Evolutionary conservation across 2,888 invertebrate species (phyloP), one percentile per base, ranked within the genome.

Genomic region (Tetramorium bicarinatum): DNA sequence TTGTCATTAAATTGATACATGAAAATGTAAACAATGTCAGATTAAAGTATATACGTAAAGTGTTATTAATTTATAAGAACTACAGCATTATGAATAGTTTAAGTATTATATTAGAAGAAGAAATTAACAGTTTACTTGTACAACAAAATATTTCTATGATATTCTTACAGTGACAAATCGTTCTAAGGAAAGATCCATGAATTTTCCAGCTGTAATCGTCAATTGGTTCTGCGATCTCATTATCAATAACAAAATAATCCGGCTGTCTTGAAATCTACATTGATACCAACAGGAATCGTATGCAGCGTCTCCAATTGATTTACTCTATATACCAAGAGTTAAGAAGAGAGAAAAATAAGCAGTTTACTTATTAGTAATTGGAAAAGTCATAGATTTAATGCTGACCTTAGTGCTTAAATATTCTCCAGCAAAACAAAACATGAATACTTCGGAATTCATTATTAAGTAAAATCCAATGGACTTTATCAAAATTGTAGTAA

Each of bases 401-500:
- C 18, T 64, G 15, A 91, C 92, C 85, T 91, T 88, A 18, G 61
- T 69, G 15, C 69, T 86, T 34, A 92, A 85, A 66, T 88, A 90
- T 59, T 91, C 90, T 25, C 92, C 92, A 54, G 87, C 87, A 7
- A 86, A 87, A 38, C 91, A 92, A 29, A 85, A 87, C 54, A 87
- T 59, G 34, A 89, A 87, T 4, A 81, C 66, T 52, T 91, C 89
- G 44, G 52, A 47, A 21, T 79, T 82, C 56, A 86, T 49, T 8
- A 59, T 75, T 0, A 81, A 8, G 13, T 91, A 89, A 15, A 85
- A 86, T 8, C 41, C 41, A 86, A 25, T 3, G 81, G n/a, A 8
- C 62, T 87, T 84, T 83, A 86, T 25, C 18, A 90, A 13, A 25
- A 82, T 64, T 1, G 52, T 11, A 15, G 64, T 2, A 61, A 41